These are phyloP conservation scores for Euura saliciscinereae DNA, from an alignment of 1,140 invertebrate genomes.

Conservation along the genomic window DNA sequence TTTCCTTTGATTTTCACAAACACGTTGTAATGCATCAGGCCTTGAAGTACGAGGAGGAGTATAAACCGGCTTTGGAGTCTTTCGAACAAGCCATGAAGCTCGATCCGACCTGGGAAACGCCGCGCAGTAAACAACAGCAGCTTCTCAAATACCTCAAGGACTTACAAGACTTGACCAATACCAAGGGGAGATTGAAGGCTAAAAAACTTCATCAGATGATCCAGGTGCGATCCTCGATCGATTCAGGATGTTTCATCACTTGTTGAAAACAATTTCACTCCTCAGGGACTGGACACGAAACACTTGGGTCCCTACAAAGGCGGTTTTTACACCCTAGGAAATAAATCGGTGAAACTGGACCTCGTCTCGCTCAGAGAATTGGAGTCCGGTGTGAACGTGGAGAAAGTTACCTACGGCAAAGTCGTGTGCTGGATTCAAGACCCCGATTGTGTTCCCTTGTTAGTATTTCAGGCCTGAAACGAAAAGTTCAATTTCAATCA, in stretches of 20 bases:
- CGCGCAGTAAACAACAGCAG: slow-evolving; percentile 65
- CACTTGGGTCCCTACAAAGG: slow-evolving; percentile 68
- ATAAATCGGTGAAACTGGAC: slow-evolving; percentile 62
- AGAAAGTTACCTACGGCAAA: slow-evolving; percentile 76
- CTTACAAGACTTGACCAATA: slow-evolving; percentile 67
- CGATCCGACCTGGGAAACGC: slow-evolving; percentile 78
- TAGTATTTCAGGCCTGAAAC: slow-evolving; percentile 44
- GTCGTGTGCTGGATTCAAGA: slow-evolving; percentile 81
- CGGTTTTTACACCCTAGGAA: slow-evolving; percentile 62
- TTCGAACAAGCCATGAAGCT: slow-evolving; percentile 70
- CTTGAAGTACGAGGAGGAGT: slow-evolving; percentile 83
- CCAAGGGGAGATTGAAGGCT: slow-evolving; percentile 77
- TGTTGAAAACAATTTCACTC: slow-evolving; percentile 23
- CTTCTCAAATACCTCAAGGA: slow-evolving; percentile 72
- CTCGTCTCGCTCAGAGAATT: slow-evolving; percentile 60
- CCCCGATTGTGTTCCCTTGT: slow-evolving; percentile 80
- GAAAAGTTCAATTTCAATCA: not conserved
- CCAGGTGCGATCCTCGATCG: slow-evolving; percentile 54
- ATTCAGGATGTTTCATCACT: not conserved
- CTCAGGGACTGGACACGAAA: slow-evolving; percentile 63
- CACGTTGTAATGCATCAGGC: slow-evolving; percentile 58
- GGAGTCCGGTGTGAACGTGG: slow-evolving; percentile 65
- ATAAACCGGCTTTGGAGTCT: slow-evolving; percentile 71
- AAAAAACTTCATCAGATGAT: slow-evolving; percentile 72
- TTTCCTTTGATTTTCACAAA: slow-evolving; percentile 9